A percentile compares a stretch with the other conserved stretches of the same genome.
These are phyloP conservation scores for Albula glossodonta DNA, from an alignment of 2,113 vertebrate species.

Conservation along the genomic window DNA sequence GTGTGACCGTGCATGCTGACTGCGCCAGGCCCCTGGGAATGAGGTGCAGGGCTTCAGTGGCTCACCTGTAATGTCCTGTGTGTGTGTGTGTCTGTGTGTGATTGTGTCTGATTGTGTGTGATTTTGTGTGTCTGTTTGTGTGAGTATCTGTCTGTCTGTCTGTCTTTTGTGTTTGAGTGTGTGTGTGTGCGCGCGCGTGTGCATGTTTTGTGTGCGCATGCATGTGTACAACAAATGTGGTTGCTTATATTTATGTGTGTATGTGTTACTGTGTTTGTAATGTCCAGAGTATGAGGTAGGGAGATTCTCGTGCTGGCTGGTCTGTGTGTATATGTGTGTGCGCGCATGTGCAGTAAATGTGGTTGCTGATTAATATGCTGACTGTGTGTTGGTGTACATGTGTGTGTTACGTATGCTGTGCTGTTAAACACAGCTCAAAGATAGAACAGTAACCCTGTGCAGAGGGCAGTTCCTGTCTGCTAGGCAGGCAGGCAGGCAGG, in stretches of 20 bases:
- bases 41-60: no score
- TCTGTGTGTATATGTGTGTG: no score
- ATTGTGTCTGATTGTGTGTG: neutral
- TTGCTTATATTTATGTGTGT: neutral
- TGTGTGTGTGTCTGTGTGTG: no score
- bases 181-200: no score
- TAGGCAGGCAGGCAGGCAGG: neutral
- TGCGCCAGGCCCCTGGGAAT: no score
- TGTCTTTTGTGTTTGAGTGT: neutral
- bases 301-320: no score
- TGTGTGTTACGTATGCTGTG: neutral
- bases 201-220: neutral
- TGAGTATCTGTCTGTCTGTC: neutral
- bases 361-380: no score
- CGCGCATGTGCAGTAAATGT: no score
- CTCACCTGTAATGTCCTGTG: no score
- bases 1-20: no score
- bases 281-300: no score
- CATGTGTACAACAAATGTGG: slow-evolving; percentile 5
- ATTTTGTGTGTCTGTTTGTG: neutral
- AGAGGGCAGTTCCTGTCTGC: neutral
- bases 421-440: neutral
- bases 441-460: neutral
- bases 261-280: slow-evolving; percentile 12
- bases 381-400: no score